A percentile compares a stretch with the other conserved stretches of the same genome.
Evolutionary conservation across 2,113 vertebrate genomes (phyloP).

Genomic region (Cervus canadensis): DNA sequence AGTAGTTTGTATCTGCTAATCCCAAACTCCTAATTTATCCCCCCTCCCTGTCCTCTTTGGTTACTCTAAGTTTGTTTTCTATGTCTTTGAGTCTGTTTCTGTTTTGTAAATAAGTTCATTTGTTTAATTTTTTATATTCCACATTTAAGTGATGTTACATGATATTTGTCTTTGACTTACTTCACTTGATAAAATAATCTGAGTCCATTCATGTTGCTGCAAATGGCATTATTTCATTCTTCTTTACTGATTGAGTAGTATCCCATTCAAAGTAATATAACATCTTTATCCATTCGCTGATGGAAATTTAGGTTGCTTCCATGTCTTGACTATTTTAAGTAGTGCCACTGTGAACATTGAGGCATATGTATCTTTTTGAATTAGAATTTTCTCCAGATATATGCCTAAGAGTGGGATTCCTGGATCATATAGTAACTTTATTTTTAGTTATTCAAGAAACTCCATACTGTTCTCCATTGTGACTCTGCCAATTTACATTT

Average conservation of each 20-base stretch:
- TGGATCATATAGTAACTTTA: neutral
- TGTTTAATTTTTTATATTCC: neutral
- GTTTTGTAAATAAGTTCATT: neutral
- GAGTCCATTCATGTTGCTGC: neutral
- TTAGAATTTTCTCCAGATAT: neutral
- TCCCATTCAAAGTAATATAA: neutral
- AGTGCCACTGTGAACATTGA: neutral
- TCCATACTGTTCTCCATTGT: neutral
- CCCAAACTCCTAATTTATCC: neutral
- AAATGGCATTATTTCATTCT: neutral
- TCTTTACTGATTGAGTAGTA: neutral
- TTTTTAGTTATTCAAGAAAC: neutral
- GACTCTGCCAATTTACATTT: neutral
- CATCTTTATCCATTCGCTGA: neutral
- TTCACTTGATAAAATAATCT: neutral
- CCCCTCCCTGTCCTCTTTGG: neutral
- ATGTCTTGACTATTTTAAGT: neutral
- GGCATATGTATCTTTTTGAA: neutral
- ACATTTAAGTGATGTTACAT: neutral
- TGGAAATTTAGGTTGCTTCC: neutral
- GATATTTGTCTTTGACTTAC: neutral
- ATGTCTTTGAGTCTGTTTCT: neutral
- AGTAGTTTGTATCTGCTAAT: neutral
- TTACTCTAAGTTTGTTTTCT: neutral
- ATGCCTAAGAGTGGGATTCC: neutral